These are phyloP conservation scores for Uloborus plumipes DNA, from an alignment of 2,888 invertebrate species.

Conservation along the genomic window DNA sequence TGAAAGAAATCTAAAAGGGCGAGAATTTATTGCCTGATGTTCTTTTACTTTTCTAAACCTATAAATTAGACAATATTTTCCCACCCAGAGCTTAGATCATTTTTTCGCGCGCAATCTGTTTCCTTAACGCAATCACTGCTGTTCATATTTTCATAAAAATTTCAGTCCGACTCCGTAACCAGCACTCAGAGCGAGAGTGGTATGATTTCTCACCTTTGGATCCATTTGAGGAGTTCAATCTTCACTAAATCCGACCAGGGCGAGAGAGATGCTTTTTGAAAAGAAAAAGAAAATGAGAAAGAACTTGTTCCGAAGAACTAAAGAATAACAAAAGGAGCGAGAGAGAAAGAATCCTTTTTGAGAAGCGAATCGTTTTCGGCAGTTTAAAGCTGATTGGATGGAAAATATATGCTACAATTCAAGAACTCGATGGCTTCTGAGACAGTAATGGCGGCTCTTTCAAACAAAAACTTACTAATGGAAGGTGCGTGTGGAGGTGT, in stretches of 20 bases:
- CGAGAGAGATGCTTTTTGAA: not conserved
- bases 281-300: not conserved
- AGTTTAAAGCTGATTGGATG: slow-evolving; percentile 61
- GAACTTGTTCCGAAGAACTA: not conserved
- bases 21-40: too few relatives aligned
- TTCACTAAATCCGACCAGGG: slow-evolving; percentile 6
- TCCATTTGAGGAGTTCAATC: slow-evolving; percentile 32
- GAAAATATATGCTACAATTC: slow-evolving; percentile 62
- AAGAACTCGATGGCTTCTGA: slow-evolving; percentile 32
- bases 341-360: slow-evolving; percentile 36
- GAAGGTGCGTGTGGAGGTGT: slow-evolving; percentile 9
- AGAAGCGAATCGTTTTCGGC: slow-evolving; percentile 50
- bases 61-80: too few relatives aligned
- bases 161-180: not conserved
- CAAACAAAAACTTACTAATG: slow-evolving; percentile 59
- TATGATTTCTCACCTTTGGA: slow-evolving; percentile 15
- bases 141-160: not conserved
- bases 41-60: too few relatives aligned
- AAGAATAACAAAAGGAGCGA: slow-evolving; percentile 21
- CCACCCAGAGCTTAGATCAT: too few relatives aligned
- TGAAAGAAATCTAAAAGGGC: too few relatives aligned
- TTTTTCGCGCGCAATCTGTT: too few relatives aligned
- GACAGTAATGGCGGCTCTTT: slow-evolving; percentile 58
- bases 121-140: too few relatives aligned
- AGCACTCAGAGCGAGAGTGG: not conserved